A percentile compares a stretch with the other conserved stretches of the same genome.
These are phyloP conservation scores for Cyanoderma ruficeps DNA, from an alignment of 2,113 vertebrate genomes.

Conservation along the genomic window DNA sequence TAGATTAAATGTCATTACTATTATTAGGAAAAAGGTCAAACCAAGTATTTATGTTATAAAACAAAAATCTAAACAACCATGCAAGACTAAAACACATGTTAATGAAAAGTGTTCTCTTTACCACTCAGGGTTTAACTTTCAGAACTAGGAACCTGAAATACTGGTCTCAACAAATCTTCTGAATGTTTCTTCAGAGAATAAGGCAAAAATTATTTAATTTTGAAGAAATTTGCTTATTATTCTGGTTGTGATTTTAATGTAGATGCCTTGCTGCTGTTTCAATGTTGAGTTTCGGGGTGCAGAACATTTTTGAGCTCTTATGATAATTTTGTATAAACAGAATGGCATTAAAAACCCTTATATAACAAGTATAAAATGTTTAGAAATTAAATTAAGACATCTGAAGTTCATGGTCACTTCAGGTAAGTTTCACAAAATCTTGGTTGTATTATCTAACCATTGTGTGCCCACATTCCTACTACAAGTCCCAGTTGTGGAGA, in stretches of 20 bases:
- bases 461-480: not conserved
- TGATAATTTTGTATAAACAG: not conserved
- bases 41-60: not conserved
- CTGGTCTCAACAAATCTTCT: not conserved
- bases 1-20: slow-evolving; percentile 31
- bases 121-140: not conserved
- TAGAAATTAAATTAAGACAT: not conserved
- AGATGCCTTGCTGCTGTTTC: not conserved
- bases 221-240: not conserved
- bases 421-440: not conserved
- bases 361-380: not conserved
- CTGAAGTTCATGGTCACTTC: not conserved
- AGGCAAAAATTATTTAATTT: not conserved
- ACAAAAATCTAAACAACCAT: not conserved
- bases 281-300: not conserved
- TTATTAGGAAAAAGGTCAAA: slow-evolving; percentile 43
- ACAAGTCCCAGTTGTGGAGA: not conserved
- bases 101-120: not conserved
- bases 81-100: not conserved
- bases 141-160: not conserved
- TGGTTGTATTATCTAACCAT: not conserved
- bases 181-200: not conserved
- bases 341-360: not conserved
- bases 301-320: not conserved
- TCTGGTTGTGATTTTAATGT: not conserved